Base-by-base conservation (phyloP, 2,113 vertebrate genomes). In the Cyprinodon tularosa region DNA sequence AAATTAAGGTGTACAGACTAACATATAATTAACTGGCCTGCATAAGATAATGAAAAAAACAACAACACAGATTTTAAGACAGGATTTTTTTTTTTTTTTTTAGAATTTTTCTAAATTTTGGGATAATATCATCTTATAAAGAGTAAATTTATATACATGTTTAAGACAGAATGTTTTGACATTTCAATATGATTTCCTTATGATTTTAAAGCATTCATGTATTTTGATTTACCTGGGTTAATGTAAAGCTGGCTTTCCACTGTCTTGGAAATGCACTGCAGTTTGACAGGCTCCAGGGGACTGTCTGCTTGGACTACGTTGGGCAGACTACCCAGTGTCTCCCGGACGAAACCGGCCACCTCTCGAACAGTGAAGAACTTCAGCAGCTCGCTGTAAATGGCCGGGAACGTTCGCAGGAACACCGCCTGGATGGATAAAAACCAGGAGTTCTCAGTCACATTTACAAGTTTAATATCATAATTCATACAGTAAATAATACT, bases 291-390 rank as follows among this genome's bases (percentile, higher is more conserved):
- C 91, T 99, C 97, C 86, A 99, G 93, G 68, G 96, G 94, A 50
- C 97, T 97, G 65, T 99, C 98, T 0, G 96, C 93, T 0, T 97
- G 96, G 85, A 96, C 86, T 36, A 96, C 76, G 12, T 94, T 90
- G 0, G 97, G 96, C 90, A 99, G 94, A 85, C 97, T 97, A 80
- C 96, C 96, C 89, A 99, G 93, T 5, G 98, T 98, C 90, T 99
- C 98, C 0, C 96, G 95, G 45, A 98, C 96, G 13, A 99, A 95
- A 79, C 95, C 95, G 61, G 98, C 98, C 88, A 99, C 98, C 88
- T 99, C 98, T 13, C 96, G 94, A 69, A 99, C 93, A 1, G 97
- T 95, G 91, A 99, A 99, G 76, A 99, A 96, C 93, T 98, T 99
- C 92, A 98, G 11, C 76, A 99, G 93, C 93, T 99, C 98, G 0